Evolutionary conservation across 2,113 vertebrate genomes (phyloP), one percentile per base, ranked within the genome.

Genomic region (Poeciliopsis prolifica): DNA sequence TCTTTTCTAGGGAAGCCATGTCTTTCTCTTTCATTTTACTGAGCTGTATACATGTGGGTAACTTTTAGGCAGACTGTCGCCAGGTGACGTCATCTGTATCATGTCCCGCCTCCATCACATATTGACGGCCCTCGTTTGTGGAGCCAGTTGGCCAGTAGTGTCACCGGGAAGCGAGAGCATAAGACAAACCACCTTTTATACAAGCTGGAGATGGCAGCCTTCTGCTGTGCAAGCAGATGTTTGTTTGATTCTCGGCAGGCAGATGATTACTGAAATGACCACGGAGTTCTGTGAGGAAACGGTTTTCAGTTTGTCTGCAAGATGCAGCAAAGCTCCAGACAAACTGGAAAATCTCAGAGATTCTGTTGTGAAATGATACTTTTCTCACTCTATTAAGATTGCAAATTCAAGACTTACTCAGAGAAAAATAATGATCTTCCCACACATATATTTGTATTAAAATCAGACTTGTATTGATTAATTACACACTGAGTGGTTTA

Each of bases 171-270:
- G 37, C 24, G 70, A 77, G 61, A 73, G 71, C 66, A 66, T 61
- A 77, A 28, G 73, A 85, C 78, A 72, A 62, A 61, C 65, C 51
- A 14, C 48, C 51, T 42, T 60, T 66, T 30, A 72, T 60, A 77
- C 48, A 44, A 37, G 75, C 54, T 72, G 28, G 79, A 73, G 64
- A 70, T 30, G 67, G 74, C 70, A 72, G 75, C 63, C 76, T 73
- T 78, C 75, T 77, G 76, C 76, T 77, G 75, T 68, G 76, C 74
- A 61, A 60, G 35, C 80, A 86, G 82, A 80, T 87, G 83, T 70
- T 76, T 67, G 81, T 78, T 78, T 86, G 68, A 78, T 85, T 82
- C 54, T 77, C 67, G 68, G 31, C 76, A 75, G 68, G 70, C 68
- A 51, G 74, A 48, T 80, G 69, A 83, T 88, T 76, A 75, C 72